Evolutionary conservation across 2,113 vertebrate species (phyloP).

Genomic region (Mormoops blainvillei): DNA sequence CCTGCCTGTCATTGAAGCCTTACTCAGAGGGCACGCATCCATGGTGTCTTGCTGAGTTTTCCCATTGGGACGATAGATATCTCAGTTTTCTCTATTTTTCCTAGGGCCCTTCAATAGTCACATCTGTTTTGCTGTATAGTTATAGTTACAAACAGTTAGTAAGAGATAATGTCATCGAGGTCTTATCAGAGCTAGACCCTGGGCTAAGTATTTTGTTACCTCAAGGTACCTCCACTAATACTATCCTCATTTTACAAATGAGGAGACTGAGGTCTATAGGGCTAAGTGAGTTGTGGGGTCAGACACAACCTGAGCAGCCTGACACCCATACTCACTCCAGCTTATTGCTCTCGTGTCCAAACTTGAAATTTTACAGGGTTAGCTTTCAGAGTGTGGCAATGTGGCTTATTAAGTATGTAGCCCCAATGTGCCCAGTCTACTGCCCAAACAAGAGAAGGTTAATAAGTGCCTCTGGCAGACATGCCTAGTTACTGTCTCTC

Average conservation of each 20-base stretch:
- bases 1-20: not conserved
- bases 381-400: fast-evolving
- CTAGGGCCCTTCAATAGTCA: not conserved
- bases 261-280: not conserved
- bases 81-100: not conserved
- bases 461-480: fast-evolving
- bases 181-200: not conserved
- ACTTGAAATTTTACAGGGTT: fast-evolving
- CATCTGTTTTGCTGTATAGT: not conserved
- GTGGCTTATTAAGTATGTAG: fast-evolving
- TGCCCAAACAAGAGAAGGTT: not conserved
- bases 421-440: fast-evolving
- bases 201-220: not conserved
- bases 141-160: not conserved
- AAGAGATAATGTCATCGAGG: not conserved
- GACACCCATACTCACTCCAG: not conserved
- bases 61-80: fast-evolving
- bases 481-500: not conserved
- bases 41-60: not conserved
- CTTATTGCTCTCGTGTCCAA: not conserved
- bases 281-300: too few species aligned
- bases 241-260: not conserved
- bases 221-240: not conserved
- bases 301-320: not conserved
- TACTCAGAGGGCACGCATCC: not conserved